Evolutionary conservation across 2,888 invertebrate species (phyloP).

Genomic region (Subacronicta megacephala): DNA sequence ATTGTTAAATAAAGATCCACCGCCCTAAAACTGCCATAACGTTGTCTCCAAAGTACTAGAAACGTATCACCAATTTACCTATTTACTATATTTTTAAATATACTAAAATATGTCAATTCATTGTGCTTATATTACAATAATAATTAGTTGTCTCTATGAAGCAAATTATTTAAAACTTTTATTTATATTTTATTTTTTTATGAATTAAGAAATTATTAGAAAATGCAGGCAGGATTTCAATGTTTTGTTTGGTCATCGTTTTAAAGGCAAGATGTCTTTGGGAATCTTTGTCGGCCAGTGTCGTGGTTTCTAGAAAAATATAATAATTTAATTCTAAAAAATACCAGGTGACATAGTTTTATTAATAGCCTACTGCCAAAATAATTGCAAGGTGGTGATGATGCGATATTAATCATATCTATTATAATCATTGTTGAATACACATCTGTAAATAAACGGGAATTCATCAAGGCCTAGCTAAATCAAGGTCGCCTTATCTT

Average conservation of each 20-base stretch:
- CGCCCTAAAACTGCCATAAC: too few species aligned
- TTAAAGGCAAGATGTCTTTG: neutral
- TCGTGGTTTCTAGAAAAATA: constrained; percentile 7
- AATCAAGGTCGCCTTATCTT: constrained; percentile 21
- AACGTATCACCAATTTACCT: too few species aligned
- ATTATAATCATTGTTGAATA: constrained; percentile 16
- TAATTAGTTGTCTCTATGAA: too few species aligned
- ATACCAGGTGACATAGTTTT: constrained; percentile 18
- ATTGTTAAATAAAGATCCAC: too few species aligned
- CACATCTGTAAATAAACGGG: constrained; percentile 14
- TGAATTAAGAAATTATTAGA: too few species aligned
- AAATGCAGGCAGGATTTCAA: neutral
- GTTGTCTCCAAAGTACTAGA: too few species aligned
- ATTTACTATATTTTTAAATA: too few species aligned
- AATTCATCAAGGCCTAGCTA: neutral
- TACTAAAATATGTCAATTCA: too few species aligned
- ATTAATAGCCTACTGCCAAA: constrained; percentile 29
- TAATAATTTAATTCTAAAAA: constrained; percentile 1
- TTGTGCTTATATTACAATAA: too few species aligned
- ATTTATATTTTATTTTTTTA: too few species aligned
- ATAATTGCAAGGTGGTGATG: constrained; percentile 10
- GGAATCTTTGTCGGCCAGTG: neutral
- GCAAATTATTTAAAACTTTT: too few species aligned
- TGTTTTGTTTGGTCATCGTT: neutral
- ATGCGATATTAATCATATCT: constrained; percentile 31